A percentile compares a stretch with the other conserved stretches of the same genome.
These are phyloP conservation scores for Tuta absoluta DNA, from an alignment of 2,888 invertebrate species.

Conservation along the genomic window DNA sequence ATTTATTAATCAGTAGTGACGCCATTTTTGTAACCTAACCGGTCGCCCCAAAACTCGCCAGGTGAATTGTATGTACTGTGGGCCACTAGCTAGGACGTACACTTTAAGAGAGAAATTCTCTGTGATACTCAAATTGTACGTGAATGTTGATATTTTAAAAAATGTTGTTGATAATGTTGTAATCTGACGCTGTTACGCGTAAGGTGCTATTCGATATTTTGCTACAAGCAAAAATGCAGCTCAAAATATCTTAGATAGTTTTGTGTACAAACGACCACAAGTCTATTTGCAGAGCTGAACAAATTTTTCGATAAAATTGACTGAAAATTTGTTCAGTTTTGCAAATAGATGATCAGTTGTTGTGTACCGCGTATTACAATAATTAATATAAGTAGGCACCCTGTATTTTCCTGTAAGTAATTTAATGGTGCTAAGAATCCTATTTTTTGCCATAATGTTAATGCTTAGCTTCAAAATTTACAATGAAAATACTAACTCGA, in stretches of 20 bases:
- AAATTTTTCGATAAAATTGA: background rate
- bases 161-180: slow-evolving; percentile 22
- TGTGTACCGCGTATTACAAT: slow-evolving; percentile 7
- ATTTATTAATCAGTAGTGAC: background rate
- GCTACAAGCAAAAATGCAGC: slow-evolving; percentile 28
- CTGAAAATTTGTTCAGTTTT: slow-evolving; percentile 4
- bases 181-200: slow-evolving; percentile 27
- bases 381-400: background rate
- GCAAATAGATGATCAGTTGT: background rate
- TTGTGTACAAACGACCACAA: background rate
- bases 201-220: slow-evolving; percentile 30
- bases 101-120: slow-evolving; percentile 26
- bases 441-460: slow-evolving; percentile 12
- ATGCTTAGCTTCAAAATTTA: slow-evolving; percentile 25
- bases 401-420: slow-evolving; percentile 16
- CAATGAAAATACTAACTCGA: slow-evolving; percentile 28
- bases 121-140: slow-evolving; percentile 30
- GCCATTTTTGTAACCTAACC: background rate
- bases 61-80: slow-evolving; percentile 13
- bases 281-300: slow-evolving; percentile 7
- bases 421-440: slow-evolving; percentile 24
- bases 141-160: slow-evolving; percentile 27
- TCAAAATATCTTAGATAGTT: slow-evolving; percentile 14
- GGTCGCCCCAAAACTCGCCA: background rate
- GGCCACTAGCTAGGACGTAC: slow-evolving; percentile 15